Evolutionary conservation across 2,888 invertebrate genomes (phyloP).

Genomic region (Galerucella nymphaeae): DNA sequence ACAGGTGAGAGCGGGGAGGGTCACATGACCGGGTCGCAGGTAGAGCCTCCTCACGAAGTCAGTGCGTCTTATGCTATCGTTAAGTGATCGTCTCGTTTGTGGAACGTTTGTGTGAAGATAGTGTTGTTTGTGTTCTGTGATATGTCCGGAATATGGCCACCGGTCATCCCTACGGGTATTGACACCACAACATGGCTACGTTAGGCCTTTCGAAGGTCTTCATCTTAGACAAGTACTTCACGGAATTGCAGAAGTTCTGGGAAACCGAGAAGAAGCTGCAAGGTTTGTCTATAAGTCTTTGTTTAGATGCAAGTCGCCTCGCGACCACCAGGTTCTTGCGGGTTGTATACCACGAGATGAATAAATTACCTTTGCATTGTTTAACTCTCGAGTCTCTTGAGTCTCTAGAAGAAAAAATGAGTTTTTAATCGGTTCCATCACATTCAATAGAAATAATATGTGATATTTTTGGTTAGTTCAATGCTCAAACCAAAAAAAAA

Average conservation of each 20-base stretch:
- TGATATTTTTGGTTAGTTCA: background rate
- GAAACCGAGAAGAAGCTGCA: constrained; percentile 95
- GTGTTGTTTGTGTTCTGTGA: constrained; percentile 39
- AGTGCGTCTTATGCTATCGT: constrained; percentile 51
- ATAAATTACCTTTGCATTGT: background rate
- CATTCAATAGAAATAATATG: background rate
- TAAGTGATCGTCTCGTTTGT: constrained; percentile 47
- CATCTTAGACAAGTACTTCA: constrained; percentile 97
- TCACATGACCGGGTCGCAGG: constrained; percentile 60
- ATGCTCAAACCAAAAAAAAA: background rate
- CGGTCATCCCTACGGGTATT: constrained; percentile 51
- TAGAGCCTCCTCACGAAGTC: constrained; percentile 51
- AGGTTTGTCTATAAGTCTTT: constrained; percentile 73
- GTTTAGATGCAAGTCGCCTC: constrained; percentile 27
- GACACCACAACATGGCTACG: constrained; percentile 82
- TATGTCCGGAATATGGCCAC: constrained; percentile 60
- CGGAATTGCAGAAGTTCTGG: constrained; percentile 96
- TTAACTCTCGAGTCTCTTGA: background rate
- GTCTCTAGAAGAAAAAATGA: background rate
- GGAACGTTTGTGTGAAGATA: constrained; percentile 33
- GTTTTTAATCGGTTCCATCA: background rate
- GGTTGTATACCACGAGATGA: constrained; percentile 21
- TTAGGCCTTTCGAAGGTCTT: constrained; percentile 96
- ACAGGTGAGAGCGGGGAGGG: constrained; percentile 62
- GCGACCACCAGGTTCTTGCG: constrained; percentile 21